Conservation (phyloP, 2,113 vertebrate genomes). For the Oncorhynchus keta region DNA sequence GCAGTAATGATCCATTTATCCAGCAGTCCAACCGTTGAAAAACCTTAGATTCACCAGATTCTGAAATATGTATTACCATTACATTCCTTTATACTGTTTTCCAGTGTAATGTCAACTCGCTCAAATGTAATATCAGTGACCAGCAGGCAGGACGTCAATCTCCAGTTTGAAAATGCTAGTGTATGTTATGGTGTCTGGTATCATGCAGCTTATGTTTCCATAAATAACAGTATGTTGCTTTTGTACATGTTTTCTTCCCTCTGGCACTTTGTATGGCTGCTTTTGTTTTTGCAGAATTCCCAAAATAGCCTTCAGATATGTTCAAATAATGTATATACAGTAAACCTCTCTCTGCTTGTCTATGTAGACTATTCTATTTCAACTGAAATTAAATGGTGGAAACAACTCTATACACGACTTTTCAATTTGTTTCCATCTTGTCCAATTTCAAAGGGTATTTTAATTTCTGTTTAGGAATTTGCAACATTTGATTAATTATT, state of each 20-base stretch:
- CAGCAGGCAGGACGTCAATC: not conserved
- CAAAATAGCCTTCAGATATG: not conserved
- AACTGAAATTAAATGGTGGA: slow-evolving; percentile 6
- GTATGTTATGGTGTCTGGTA: too few species aligned
- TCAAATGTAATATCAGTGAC: too few species aligned
- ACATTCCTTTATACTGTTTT: too few species aligned
- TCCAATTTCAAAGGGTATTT: too few species aligned
- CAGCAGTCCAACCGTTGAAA: too few species aligned
- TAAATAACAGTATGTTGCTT: not conserved
- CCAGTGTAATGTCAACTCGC: too few species aligned
- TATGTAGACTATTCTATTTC: not conserved
- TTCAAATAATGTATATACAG: not conserved
- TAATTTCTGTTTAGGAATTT: not conserved
- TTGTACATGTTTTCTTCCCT: not conserved
- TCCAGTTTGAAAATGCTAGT: not conserved
- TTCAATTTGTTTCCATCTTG: not conserved
- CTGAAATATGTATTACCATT: too few species aligned
- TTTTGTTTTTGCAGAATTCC: not conserved
- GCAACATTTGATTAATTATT: too few species aligned
- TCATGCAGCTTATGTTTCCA: too few species aligned
- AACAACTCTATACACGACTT: not conserved
- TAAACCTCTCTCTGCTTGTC: not conserved
- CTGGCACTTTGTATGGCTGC: not conserved
- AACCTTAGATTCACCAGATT: too few species aligned
- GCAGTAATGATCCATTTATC: too few species aligned